These are phyloP conservation scores for Philereme transversata DNA, from an alignment of 2,888 invertebrate species.

Conservation along the genomic window DNA sequence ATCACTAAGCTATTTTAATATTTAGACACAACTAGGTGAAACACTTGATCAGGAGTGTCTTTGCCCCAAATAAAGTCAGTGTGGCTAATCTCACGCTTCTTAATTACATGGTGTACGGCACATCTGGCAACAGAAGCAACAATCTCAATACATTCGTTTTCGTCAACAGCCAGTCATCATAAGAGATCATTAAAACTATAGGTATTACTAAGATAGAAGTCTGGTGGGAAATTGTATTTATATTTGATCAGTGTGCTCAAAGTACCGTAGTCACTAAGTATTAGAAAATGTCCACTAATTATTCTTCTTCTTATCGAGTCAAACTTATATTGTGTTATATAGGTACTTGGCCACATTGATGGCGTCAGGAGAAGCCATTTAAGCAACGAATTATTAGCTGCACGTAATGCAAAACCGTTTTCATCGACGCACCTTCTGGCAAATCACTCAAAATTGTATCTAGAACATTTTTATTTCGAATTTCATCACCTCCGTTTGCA, in stretches of 20 bases:
- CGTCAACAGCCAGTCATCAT: conserved; percentile 52
- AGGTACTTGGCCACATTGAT: too few relatives aligned
- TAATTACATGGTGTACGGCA: conserved; percentile 46
- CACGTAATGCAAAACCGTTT: conserved; percentile 54
- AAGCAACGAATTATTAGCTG: too few relatives aligned
- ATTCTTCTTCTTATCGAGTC: too few relatives aligned
- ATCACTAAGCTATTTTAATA: conserved; percentile 31
- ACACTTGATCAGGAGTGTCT: conserved; percentile 45
- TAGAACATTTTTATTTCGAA: conserved; percentile 31
- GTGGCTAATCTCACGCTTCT: conserved; percentile 48
- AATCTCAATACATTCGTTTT: conserved; percentile 43
- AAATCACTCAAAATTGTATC: conserved; percentile 37
- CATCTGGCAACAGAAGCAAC: conserved; percentile 39
- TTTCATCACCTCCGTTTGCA: conserved; percentile 45
- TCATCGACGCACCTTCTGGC: conserved; percentile 51
- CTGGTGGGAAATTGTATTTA: too few relatives aligned
- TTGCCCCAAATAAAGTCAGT: conserved; percentile 55
- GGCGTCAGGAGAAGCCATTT: too few relatives aligned
- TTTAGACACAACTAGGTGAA: conserved; percentile 37
- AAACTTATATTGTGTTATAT: too few relatives aligned
- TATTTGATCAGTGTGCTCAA: too few relatives aligned
- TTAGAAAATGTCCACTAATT: too few relatives aligned
- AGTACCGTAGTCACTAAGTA: too few relatives aligned
- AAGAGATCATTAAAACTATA: conserved; percentile 49
- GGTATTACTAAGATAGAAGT: conserved; percentile 31